Evolutionary conservation across 2,797 vertebrate genomes (phyloP).

Genomic region (Xyrichtys novacula): DNA sequence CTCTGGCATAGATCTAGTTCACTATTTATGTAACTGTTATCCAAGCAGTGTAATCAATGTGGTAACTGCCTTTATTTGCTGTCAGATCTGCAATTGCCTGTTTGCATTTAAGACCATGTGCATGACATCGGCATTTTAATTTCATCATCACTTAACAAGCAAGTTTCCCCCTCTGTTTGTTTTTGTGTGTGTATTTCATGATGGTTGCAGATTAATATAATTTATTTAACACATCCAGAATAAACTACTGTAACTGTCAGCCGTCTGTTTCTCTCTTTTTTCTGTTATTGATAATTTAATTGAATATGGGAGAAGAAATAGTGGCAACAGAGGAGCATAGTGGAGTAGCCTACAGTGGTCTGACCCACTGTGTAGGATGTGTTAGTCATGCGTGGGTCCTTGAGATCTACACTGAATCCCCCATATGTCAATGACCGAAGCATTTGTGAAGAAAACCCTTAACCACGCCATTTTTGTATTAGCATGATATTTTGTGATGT

Average conservation of each 20-base stretch:
- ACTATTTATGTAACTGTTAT: constrained; percentile 76
- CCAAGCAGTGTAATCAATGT: constrained; percentile 72
- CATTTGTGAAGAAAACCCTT: background rate
- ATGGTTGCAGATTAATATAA: constrained; percentile 74
- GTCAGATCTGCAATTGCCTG: constrained; percentile 63
- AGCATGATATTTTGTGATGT: no score
- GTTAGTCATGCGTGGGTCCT: constrained; percentile 88
- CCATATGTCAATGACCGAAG: constrained; percentile 22
- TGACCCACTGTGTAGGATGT: constrained; percentile 83
- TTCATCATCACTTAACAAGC: constrained; percentile 34
- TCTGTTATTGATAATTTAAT: no score
- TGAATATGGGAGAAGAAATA: background rate
- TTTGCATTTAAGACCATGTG: constrained; percentile 67
- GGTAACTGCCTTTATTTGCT: constrained; percentile 59
- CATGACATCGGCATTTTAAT: constrained; percentile 66
- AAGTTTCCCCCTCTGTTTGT: constrained; percentile 63
- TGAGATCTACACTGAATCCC: constrained; percentile 75
- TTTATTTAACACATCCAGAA: constrained; percentile 80
- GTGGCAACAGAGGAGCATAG: background rate
- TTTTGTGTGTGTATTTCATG: constrained; percentile 41
- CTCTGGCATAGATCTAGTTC: constrained; percentile 68
- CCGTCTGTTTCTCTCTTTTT: constrained; percentile 17
- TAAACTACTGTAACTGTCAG: constrained; percentile 71
- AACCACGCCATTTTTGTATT: no score
- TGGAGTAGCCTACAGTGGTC: constrained; percentile 32